A percentile compares a stretch with the other conserved stretches of the same genome.
Evolutionary conservation across 2,797 vertebrate genomes (phyloP).

Genomic region (Pipistrellus pygmaeus): DNA sequence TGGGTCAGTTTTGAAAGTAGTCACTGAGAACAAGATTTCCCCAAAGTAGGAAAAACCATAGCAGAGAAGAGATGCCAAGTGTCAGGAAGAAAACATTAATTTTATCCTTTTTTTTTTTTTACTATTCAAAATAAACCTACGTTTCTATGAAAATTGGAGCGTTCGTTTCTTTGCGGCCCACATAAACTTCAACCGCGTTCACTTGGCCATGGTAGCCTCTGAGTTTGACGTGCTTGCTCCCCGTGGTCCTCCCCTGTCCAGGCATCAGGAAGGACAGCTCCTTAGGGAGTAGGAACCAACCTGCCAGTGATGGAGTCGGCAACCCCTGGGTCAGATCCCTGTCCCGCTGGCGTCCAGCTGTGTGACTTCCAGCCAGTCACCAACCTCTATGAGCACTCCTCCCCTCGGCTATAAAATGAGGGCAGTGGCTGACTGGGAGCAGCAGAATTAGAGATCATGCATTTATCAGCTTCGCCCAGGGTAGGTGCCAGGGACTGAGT

Average conservation of each 20-base stretch:
- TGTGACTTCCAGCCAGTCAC: neutral
- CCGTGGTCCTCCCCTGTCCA: neutral
- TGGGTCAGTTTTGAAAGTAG: too few relatives aligned
- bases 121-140: too few relatives aligned
- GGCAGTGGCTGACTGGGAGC: neutral
- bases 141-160: too few relatives aligned
- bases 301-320: neutral
- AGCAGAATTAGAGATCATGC: accelerated
- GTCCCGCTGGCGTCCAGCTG: neutral
- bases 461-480: neutral
- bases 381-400: neutral
- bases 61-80: too few relatives aligned
- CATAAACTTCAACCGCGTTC: too few relatives aligned
- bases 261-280: neutral
- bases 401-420: neutral
- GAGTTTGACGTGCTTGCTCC: too few relatives aligned
- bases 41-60: too few relatives aligned
- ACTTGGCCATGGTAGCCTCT: too few relatives aligned
- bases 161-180: too few relatives aligned
- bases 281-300: neutral
- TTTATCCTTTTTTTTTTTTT: too few relatives aligned
- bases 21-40: too few relatives aligned
- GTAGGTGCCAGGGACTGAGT: neutral
- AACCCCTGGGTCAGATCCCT: neutral
- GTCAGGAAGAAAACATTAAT: too few relatives aligned